Conservation (phyloP, 2,888 invertebrate genomes). For the Drosophila kambysellisi region DNA sequence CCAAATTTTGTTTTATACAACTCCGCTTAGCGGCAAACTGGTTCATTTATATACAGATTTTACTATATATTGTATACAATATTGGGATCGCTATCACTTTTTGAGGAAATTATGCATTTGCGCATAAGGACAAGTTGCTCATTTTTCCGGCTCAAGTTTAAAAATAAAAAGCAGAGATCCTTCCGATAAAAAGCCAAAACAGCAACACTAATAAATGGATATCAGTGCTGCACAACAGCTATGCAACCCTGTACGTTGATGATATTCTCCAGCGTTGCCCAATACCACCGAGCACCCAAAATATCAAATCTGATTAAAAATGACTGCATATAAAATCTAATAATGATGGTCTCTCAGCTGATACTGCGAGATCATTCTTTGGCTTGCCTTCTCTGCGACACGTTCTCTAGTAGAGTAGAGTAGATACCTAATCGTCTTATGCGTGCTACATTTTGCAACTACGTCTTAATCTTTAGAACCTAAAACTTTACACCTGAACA, state of each 20-base stretch:
- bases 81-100: not conserved
- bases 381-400: not conserved
- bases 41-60: not conserved
- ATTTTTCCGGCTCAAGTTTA: not conserved
- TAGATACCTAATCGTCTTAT: not conserved
- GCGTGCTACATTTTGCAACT: not conserved
- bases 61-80: not conserved
- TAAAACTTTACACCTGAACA: not conserved
- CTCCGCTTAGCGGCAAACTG: not conserved
- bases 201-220: not conserved
- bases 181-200: not conserved
- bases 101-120: not conserved
- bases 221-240: slow-evolving; percentile 18
- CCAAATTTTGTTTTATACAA: not conserved
- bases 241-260: not conserved
- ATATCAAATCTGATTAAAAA: not conserved
- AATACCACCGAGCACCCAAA: not conserved
- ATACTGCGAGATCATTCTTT: not conserved
- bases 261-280: not conserved
- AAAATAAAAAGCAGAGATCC: not conserved
- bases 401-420: not conserved
- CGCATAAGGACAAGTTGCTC: not conserved
- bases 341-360: not conserved
- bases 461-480: not conserved
- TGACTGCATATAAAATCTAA: not conserved